Evolutionary conservation across 2,797 vertebrate genomes (phyloP).

Genomic region (Darevskia mixta): DNA sequence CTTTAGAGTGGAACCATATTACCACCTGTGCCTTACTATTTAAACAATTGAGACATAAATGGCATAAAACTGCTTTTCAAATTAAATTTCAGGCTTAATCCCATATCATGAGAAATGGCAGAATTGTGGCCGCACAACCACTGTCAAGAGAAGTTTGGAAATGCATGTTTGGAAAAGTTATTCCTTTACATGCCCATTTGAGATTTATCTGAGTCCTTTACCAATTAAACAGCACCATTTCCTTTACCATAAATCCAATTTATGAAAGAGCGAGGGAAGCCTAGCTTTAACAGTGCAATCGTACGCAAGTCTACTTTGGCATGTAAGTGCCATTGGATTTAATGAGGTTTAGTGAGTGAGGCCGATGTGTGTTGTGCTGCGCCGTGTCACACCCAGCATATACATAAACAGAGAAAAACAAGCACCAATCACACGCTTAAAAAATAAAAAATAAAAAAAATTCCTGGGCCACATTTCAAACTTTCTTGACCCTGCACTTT

Average conservation of each 20-base stretch:
- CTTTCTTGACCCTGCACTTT: slow-evolving; percentile 68
- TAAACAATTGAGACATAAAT: slow-evolving; percentile 24
- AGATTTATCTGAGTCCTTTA: not conserved
- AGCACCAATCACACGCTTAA: slow-evolving; percentile 62
- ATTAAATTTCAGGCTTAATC: slow-evolving; percentile 16
- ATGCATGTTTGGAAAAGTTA: not conserved
- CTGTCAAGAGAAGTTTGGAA: slow-evolving; percentile 12
- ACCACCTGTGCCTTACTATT: slow-evolving; percentile 14
- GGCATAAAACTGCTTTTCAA: slow-evolving; percentile 13
- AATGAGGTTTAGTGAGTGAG: not conserved
- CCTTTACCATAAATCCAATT: not conserved
- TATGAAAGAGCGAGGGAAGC: slow-evolving; percentile 53
- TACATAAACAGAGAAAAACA: slow-evolving; percentile 63
- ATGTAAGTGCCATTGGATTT: not conserved
- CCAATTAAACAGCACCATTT: slow-evolving; percentile 18
- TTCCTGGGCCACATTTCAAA: slow-evolving; percentile 74
- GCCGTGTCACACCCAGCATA: slow-evolving; percentile 15
- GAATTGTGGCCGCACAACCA: not conserved
- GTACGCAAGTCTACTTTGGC: not conserved
- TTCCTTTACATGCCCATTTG: slow-evolving; percentile 12
- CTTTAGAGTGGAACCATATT: slow-evolving; percentile 44
- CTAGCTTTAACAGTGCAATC: not conserved
- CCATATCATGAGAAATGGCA: slow-evolving; percentile 14
- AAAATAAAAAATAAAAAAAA: slow-evolving; percentile 45
- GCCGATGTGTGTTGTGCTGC: slow-evolving; percentile 39